Conservation (phyloP, 2,797 vertebrate species). For the Labeo calbasu region DNA sequence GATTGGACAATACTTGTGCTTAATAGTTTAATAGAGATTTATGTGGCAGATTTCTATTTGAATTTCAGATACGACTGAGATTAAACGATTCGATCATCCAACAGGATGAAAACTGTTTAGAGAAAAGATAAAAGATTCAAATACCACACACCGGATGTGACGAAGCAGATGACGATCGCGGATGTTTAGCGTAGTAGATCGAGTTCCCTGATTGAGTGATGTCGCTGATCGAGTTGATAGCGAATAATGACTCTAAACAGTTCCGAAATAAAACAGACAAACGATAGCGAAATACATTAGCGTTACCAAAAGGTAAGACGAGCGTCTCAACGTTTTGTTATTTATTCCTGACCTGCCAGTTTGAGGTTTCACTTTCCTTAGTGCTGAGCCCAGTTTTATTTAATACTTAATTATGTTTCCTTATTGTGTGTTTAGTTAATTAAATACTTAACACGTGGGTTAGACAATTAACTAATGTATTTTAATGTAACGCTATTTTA, state of each 20-base stretch:
- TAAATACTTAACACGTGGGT: not conserved
- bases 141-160: constrained; percentile 28
- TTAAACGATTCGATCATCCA: not conserved
- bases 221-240: not conserved
- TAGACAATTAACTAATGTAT: not conserved
- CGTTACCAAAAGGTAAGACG: not conserved
- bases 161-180: not conserved
- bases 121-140: not conserved
- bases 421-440: not conserved
- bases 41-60: not conserved
- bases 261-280: not conserved
- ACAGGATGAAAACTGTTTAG: not conserved
- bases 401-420: not conserved
- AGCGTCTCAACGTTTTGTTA: not conserved
- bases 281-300: not conserved
- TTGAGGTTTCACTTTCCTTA: not conserved
- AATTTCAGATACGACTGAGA: not conserved
- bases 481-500: not conserved
- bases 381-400: not conserved
- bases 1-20: not conserved
- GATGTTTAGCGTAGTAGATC: not conserved
- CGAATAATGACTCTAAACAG: not conserved
- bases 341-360: not conserved
- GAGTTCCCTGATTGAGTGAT: not conserved
- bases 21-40: not conserved